Evolutionary conservation across 2,113 vertebrate species (phyloP).

Genomic region (Maccullochella peelii): DNA sequence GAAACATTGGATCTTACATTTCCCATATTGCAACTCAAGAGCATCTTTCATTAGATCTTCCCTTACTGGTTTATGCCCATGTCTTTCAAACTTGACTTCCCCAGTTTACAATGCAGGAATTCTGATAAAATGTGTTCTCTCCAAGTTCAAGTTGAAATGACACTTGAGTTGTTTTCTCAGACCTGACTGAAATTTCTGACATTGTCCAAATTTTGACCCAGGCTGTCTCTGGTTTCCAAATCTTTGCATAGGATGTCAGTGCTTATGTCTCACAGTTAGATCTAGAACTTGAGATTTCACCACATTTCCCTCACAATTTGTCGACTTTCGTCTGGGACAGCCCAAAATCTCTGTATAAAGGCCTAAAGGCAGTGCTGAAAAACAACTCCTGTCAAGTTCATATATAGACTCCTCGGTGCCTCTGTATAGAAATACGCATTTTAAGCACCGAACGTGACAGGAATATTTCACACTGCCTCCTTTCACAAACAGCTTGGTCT

Average conservation of each 20-base stretch:
- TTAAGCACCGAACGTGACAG: neutral
- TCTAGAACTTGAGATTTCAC: neutral
- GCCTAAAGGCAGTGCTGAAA: neutral
- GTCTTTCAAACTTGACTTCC: neutral
- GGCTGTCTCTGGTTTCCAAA: neutral
- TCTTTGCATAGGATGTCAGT: neutral
- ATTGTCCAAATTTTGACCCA: neutral
- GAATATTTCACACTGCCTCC: slow-evolving; percentile 1
- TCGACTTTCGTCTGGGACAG: neutral
- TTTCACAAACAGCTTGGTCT: neutral
- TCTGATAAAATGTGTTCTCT: too few species aligned
- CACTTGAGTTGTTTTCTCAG: too few species aligned
- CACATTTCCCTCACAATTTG: neutral
- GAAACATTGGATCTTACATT: neutral
- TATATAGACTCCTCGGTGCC: too few species aligned
- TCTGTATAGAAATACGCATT: too few species aligned
- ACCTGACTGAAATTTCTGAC: neutral
- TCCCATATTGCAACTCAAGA: neutral
- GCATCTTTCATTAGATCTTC: neutral
- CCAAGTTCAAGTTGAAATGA: neutral
- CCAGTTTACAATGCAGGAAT: neutral
- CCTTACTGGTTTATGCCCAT: neutral
- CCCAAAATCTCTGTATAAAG: neutral
- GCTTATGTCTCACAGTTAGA: neutral
- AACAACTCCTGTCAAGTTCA: neutral